Conservation (phyloP, 2,113 vertebrate species). For the Lonchura striata region DNA sequence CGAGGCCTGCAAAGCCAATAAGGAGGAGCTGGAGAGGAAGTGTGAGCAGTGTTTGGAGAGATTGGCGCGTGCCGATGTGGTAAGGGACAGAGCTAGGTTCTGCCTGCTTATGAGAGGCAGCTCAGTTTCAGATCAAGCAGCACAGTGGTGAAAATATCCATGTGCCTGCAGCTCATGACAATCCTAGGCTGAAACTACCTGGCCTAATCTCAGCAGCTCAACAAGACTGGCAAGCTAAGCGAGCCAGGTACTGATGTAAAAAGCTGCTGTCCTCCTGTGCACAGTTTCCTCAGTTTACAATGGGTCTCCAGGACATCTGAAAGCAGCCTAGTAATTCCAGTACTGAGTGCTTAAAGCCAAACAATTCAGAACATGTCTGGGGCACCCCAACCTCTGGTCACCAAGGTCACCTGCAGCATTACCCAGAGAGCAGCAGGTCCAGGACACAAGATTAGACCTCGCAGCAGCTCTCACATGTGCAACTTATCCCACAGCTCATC, state of each 20-base stretch:
- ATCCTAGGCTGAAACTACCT: not conserved
- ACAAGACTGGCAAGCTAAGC: not conserved
- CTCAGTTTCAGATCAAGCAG: not conserved
- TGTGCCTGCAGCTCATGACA: not conserved
- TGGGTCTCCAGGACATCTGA: not conserved
- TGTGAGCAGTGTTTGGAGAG: slow-evolving; percentile 84
- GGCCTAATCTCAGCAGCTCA: not conserved
- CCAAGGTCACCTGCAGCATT: not conserved
- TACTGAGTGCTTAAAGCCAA: not conserved
- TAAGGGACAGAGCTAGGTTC: slow-evolving; percentile 9
- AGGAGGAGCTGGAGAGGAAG: slow-evolving; percentile 85
- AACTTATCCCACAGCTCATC: slow-evolving; percentile 78
- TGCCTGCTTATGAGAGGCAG: not conserved
- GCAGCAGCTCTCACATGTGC: not conserved
- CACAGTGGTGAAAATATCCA: not conserved
- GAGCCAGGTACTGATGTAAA: not conserved
- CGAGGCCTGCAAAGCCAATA: slow-evolving; percentile 80
- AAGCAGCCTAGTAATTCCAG: not conserved
- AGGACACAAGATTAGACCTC: not conserved
- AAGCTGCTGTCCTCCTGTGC: not conserved
- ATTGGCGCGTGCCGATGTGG: slow-evolving; percentile 81
- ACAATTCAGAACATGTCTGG: not conserved
- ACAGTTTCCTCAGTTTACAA: not conserved
- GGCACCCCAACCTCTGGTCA: not conserved
- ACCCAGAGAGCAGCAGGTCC: not conserved